Evolutionary conservation across 2,797 vertebrate genomes (phyloP).

Genomic region (Sebastes umbrosus): DNA sequence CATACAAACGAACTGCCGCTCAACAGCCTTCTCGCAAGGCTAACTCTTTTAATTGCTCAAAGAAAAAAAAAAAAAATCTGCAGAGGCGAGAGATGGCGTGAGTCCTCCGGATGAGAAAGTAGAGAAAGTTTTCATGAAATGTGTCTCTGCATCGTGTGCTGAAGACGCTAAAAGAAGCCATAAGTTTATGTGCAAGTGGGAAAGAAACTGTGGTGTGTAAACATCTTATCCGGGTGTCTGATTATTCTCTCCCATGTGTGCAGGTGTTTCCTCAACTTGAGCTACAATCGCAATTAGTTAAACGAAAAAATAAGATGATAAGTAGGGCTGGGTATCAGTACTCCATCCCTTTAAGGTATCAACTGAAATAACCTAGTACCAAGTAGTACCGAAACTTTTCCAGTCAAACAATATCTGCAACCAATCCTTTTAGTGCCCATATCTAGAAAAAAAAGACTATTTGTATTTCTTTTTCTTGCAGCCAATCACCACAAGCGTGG

Average conservation of each 20-base stretch:
- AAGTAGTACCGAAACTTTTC: no score
- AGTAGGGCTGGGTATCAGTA: no score
- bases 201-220: not conserved
- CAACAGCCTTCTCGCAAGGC: constrained; percentile 54
- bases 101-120: constrained; percentile 21
- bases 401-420: no score
- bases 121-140: constrained; percentile 19
- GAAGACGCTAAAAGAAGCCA: not conserved
- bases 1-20: constrained; percentile 31
- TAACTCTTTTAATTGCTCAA: constrained; percentile 62
- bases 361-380: no score
- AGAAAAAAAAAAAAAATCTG: constrained; percentile 23
- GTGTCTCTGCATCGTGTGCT: not conserved
- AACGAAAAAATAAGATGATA: not conserved
- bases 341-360: no score
- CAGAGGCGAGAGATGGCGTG: not conserved
- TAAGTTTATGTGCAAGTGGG: not conserved
- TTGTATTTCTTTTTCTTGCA: no score
- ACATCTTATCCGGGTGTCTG: not conserved
- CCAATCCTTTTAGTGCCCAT: no score
- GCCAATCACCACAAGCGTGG: no score
- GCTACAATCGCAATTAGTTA: not conserved
- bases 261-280: not conserved
- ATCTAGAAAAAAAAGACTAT: no score
- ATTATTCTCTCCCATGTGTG: not conserved